phyloP scores from a whole-genome alignment of 2,888 invertebrate species.

The Margaritifera margaritifera region DNA sequence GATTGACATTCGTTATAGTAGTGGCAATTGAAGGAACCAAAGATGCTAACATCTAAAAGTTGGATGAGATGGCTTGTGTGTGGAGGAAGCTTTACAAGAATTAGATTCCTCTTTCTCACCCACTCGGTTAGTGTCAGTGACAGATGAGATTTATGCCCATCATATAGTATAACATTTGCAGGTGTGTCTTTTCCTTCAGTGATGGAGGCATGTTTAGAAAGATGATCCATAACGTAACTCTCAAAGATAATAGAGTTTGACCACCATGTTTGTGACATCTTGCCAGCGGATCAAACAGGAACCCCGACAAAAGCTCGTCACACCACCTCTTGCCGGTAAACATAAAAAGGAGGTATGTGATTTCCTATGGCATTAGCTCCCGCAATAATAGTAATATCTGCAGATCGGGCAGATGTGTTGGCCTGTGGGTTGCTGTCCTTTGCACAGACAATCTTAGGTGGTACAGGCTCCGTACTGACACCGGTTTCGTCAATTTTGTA shows the following conservation, averaged over 20 bases:
- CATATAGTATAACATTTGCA: slow-evolving; percentile 18
- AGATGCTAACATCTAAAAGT: slow-evolving; percentile 21
- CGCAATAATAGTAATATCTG: neutral
- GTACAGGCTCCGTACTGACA: too few relatives aligned
- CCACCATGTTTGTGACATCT: slow-evolving; percentile 30
- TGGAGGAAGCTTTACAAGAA: slow-evolving; percentile 22
- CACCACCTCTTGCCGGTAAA: slow-evolving; percentile 31
- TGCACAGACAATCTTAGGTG: too few relatives aligned
- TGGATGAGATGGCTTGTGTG: slow-evolving; percentile 21
- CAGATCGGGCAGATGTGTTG: too few relatives aligned
- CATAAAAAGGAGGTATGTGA: slow-evolving; percentile 24
- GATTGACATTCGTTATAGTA: slow-evolving; percentile 19
- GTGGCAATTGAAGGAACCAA: slow-evolving; percentile 17
- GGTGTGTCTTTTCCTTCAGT: slow-evolving; percentile 4
- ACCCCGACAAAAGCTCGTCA: slow-evolving; percentile 17
- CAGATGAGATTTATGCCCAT: slow-evolving; percentile 28
- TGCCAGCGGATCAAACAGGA: slow-evolving; percentile 22
- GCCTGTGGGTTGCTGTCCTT: too few relatives aligned
- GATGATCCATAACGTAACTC: slow-evolving; percentile 24
- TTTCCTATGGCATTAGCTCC: slow-evolving; percentile 27
- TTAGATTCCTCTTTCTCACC: slow-evolving; percentile 25
- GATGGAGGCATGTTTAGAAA: slow-evolving; percentile 22
- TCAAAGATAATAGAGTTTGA: slow-evolving; percentile 21
- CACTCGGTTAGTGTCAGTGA: slow-evolving; percentile 23
- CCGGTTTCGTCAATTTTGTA: too few relatives aligned